Percentiles rank a stretch among this genome's conserved stretches.
Evolutionary conservation across 2,888 invertebrate genomes (phyloP).

Genomic region (Tetramorium bicarinatum): DNA sequence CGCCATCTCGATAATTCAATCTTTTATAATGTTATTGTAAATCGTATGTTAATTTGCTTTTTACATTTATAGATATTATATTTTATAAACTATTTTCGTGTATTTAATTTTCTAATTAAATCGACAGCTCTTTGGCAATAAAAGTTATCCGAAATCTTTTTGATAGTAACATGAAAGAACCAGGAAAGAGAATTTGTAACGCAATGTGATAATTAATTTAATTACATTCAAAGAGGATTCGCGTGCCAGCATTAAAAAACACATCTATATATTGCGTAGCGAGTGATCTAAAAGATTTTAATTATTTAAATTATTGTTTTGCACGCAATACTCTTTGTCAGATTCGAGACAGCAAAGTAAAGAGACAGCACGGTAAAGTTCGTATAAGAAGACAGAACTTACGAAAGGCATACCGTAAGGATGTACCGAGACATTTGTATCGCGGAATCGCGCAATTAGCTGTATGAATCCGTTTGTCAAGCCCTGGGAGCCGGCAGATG

Average conservation of each 20-base stretch:
- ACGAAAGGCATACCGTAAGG: neutral
- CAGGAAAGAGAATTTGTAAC: neutral
- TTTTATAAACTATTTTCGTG: neutral
- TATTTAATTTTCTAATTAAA: constrained; percentile 23
- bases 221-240: constrained; percentile 1
- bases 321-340: neutral
- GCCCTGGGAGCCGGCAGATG: constrained; percentile 64
- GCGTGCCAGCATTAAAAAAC: neutral
- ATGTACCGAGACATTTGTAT: neutral
- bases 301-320: constrained; percentile 16
- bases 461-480: constrained; percentile 59
- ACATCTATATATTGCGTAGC: neutral
- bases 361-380: neutral
- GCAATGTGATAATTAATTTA: constrained; percentile 11
- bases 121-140: neutral
- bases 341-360: neutral
- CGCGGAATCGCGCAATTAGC: constrained; percentile 57
- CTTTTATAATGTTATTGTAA: neutral
- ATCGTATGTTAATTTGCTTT: neutral
- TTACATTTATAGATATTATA: neutral
- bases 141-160: neutral
- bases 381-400: neutral
- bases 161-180: neutral
- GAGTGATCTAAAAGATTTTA: constrained; percentile 23
- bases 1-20: neutral